Evolutionary conservation across 2,888 invertebrate species (phyloP).

Genomic region (Amblyjoppa fuscipennis): DNA sequence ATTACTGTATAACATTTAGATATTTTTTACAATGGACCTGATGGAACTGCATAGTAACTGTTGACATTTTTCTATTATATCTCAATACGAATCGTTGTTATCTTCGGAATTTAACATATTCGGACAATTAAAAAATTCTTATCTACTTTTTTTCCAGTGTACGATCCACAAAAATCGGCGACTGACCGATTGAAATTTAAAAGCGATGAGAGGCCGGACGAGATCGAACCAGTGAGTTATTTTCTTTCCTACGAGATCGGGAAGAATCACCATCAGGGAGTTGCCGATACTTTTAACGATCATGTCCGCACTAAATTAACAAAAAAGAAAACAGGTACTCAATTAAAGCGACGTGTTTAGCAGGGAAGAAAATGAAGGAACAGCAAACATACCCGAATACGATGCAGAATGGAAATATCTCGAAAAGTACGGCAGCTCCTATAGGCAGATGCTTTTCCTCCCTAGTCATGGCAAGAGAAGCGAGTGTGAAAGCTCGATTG

Average conservation of each 20-base stretch:
- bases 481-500: slow-evolving; percentile 95
- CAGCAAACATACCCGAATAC: slow-evolving; percentile 93
- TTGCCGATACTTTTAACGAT: slow-evolving; percentile 95
- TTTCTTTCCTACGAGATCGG: slow-evolving; percentile 94
- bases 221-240: slow-evolving; percentile 97
- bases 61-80: too few species aligned
- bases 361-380: neutral
- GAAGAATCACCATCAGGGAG: slow-evolving; percentile 95
- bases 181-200: slow-evolving; percentile 97
- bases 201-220: slow-evolving; percentile 96
- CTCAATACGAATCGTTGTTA: too few species aligned
- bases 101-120: too few species aligned
- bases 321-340: neutral
- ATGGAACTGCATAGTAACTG: too few species aligned
- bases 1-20: neutral
- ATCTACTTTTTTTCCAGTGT: neutral
- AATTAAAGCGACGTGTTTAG: neutral
- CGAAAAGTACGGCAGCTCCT: slow-evolving; percentile 95
- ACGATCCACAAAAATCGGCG: slow-evolving; percentile 59
- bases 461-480: slow-evolving; percentile 93
- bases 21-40: too few species aligned
- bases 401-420: slow-evolving; percentile 99
- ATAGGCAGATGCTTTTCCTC: slow-evolving; percentile 96
- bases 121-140: neutral
- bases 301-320: slow-evolving; percentile 91